Evolutionary conservation across 35 echinoderm and acorn worm species (phyloP), one percentile per base, ranked within the genome.

Genomic region (Eucidaris tribuloides): DNA sequence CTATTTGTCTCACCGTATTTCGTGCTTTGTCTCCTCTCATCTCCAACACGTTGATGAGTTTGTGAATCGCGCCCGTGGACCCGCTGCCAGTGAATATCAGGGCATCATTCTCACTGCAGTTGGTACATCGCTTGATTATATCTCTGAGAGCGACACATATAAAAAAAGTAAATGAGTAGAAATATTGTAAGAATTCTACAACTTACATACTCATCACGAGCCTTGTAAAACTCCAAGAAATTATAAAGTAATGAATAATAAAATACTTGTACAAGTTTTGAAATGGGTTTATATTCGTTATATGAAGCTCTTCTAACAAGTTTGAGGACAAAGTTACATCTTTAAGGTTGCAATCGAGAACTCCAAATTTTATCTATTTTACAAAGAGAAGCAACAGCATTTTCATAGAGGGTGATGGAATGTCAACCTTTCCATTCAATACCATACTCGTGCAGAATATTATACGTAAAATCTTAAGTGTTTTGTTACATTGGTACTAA

Each of bases 41-140:
- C 54, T 99, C 90, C 90, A 99, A 71, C 0, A 80, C 91, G 45
- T 93, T 89, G 25, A 90, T 54, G 14, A 99, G 71, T 81, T 99
- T 99, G 45, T 99, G 91, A 15, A 99, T 93, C 13, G 96, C 87
- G 39, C 96, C 91, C 0, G 96, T 99, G 1, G 96, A 92, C 30
- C 96, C 96, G 44, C 96, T 99, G 23, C 96, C 96, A 36, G 90
- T 86, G 65, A 99, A 99, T 22, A 99, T 99, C 4, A 99, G 79
- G 15, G 88, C 96, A 45, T 99, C 96, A 3, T 99, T 91, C 24
- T 90, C 79, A 11, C 77, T 78, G 6, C 91, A 91, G 77, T 99
- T 99, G 19, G 92, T 91, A 52, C 87, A 90, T 17, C 87, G 58
- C 39, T 83, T 81, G 18, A 99, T 99, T 40, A 99, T 87, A 14